Conservation (phyloP, 2,797 vertebrate genomes). For the Platyrinchus mystaceus region DNA sequence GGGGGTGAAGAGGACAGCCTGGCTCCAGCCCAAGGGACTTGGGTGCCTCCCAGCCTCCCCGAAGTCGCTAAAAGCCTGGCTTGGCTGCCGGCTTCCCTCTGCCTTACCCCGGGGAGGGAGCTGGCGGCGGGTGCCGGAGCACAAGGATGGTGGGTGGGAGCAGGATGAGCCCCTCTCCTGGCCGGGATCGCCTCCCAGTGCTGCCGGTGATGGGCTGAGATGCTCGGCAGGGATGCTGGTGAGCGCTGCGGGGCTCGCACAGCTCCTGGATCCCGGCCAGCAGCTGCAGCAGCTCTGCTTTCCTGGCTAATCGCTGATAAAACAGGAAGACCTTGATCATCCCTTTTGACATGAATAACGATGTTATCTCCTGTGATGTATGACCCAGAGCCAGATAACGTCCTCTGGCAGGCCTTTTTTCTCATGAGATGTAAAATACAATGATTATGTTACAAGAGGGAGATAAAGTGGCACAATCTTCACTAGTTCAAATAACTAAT, state of each 20-base stretch:
- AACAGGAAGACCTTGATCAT: constrained; percentile 78
- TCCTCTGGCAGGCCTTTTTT: constrained; percentile 72
- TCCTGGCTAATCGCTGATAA: constrained; percentile 75
- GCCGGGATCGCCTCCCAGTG: background rate
- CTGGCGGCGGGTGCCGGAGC: rapidly evolving
- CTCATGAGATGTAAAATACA: constrained; percentile 75
- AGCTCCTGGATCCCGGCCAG: constrained; percentile 65
- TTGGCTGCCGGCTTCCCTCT: background rate
- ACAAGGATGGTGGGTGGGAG: rapidly evolving
- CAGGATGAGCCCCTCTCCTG: background rate
- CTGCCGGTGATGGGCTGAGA: rapidly evolving
- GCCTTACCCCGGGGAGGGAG: rapidly evolving
- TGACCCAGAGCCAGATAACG: constrained; percentile 72
- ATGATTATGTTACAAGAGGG: constrained; percentile 74
- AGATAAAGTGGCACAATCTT: constrained; percentile 69
- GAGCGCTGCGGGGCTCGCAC: background rate
- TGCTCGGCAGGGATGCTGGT: background rate
- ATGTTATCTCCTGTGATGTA: constrained; percentile 77
- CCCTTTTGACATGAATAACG: constrained; percentile 76
- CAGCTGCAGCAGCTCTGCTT: constrained; percentile 63
- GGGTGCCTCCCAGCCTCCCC: background rate
- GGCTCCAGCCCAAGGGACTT: background rate
- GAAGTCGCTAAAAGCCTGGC: background rate
- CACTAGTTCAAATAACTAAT: constrained; percentile 76
- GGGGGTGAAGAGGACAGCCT: background rate